Evolutionary conservation across 2,797 vertebrate genomes (phyloP), one percentile per base, ranked within the genome.

Genomic region (Sebastes goodei): DNA sequence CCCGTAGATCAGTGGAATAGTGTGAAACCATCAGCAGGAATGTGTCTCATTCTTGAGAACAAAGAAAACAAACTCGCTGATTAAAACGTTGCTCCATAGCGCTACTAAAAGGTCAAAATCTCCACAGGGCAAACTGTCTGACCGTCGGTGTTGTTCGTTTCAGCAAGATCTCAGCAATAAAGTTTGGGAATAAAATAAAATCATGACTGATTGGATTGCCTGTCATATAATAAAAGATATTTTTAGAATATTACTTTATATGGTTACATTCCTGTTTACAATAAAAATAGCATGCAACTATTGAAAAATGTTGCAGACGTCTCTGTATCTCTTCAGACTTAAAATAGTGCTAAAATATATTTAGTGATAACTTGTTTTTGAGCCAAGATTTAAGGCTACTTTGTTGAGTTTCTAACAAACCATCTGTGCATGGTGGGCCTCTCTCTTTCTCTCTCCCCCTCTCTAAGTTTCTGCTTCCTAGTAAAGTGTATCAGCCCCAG

Each of bases 261-360:
- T 81, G 85, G 87, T 62, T 23, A 52, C 21, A 27, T 73, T 80
- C 56, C 49, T 77, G 46, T 88, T 86, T 82, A 82, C 57, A 62
- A 66, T 73, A 72, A 77, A 80, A 90, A 82, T 77, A 77, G 62
- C 76, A 76, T 23, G 17, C 21, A 15, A 65, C 38, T 79, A 78
- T 81, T 84, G 10, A 21, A 53, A 65, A 75, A 72, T 68, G 61
- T 49, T 72, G 61, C 62, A 68, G 61, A 78, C 65, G 42, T 82
- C 56, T 77, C 56, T 64, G 62, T 71, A 73, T 86, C 76, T 77
- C 56, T 78, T 29, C 27, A 70, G 72, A 74, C 71, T 53, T 80
- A 57, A 84, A 87, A 91, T 89, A 86, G 78, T 53, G 63, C 55
- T 57, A 42, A 79, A 80, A 81, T 82, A 74, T 71, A 82, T 87